Evolutionary conservation across 1,140 invertebrate species (phyloP).

Genomic region (Brachionus rubens): DNA sequence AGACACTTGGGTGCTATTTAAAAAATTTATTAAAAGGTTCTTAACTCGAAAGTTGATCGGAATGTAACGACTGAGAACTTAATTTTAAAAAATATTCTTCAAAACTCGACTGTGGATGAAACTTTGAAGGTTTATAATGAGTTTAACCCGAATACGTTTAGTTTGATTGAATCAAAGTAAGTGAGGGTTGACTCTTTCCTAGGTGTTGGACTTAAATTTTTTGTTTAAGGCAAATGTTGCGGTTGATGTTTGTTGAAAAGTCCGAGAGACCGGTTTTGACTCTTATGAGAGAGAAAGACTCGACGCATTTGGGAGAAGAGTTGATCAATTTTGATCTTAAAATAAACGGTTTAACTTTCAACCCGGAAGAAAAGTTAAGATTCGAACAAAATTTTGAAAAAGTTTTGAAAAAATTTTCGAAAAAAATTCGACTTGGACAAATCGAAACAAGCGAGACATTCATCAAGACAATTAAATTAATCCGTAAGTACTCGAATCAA

Average conservation of each 20-base stretch:
- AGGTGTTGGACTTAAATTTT: background rate
- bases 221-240: background rate
- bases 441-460: background rate
- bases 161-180: background rate
- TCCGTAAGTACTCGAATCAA: background rate
- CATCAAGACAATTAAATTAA: background rate
- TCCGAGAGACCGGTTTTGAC: background rate
- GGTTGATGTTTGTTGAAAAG: background rate
- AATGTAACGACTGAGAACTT: background rate
- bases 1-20: no score
- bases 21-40: no score
- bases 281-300: background rate
- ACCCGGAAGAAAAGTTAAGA: background rate
- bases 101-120: background rate
- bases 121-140: background rate
- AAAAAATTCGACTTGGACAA: background rate
- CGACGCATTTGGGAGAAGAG: background rate
- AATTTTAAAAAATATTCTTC: background rate
- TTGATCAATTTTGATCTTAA: background rate
- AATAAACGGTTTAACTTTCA: background rate
- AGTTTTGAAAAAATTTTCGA: background rate
- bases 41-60: background rate
- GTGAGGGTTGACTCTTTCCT: background rate
- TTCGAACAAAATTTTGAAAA: slow-evolving; percentile 11
- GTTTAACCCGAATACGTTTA: background rate